These are phyloP conservation scores for Drosophila niveifrons DNA, from an alignment of 2,888 invertebrate genomes.

Conservation along the genomic window DNA sequence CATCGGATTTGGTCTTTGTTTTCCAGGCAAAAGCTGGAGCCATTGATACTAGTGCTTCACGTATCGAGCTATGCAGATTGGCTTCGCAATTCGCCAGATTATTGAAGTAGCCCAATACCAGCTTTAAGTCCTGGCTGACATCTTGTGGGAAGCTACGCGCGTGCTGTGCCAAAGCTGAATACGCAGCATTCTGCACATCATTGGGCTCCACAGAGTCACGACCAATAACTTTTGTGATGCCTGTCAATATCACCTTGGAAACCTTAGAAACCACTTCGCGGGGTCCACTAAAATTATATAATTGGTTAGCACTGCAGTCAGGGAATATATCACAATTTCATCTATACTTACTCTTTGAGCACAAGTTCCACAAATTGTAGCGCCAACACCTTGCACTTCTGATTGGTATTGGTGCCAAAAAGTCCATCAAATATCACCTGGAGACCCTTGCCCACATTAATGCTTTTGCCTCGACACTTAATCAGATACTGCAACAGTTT, in stretches of 20 bases:
- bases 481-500: constrained; percentile 94
- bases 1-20: constrained; percentile 65
- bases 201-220: constrained; percentile 82
- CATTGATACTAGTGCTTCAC: constrained; percentile 90
- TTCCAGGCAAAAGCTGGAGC: constrained; percentile 88
- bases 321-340: background rate
- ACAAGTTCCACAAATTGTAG: constrained; percentile 93
- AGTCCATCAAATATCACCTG: constrained; percentile 96
- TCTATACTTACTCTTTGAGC: constrained; percentile 90
- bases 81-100: constrained; percentile 82
- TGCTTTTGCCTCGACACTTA: constrained; percentile 89
- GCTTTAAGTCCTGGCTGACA: constrained; percentile 89
- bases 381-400: constrained; percentile 92
- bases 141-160: constrained; percentile 87
- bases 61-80: constrained; percentile 88
- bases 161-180: constrained; percentile 85
- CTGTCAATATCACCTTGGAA: constrained; percentile 83
- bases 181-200: constrained; percentile 86
- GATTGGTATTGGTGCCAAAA: constrained; percentile 93
- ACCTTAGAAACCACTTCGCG: constrained; percentile 83
- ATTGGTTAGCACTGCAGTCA: background rate
- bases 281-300: constrained; percentile 74
- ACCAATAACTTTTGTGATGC: constrained; percentile 84
- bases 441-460: constrained; percentile 92
- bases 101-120: constrained; percentile 84